Conservation (phyloP, 2,113 vertebrate genomes). For the Abramis brama region DNA sequence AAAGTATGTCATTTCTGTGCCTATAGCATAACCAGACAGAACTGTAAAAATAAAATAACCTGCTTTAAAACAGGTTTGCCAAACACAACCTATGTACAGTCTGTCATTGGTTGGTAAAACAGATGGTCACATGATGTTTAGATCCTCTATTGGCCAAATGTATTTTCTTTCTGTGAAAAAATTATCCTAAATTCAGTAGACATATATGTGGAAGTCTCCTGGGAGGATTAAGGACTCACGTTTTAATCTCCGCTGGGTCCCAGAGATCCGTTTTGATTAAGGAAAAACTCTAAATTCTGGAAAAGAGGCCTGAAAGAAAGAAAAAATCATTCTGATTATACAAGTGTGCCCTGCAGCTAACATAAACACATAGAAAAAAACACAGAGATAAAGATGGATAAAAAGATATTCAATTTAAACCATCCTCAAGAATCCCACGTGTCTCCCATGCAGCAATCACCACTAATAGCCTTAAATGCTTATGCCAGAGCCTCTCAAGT, state of each 20-base stretch:
- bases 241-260: not conserved
- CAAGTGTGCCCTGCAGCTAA: not conserved
- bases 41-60: not conserved
- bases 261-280: not conserved
- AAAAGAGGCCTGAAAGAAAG: not conserved
- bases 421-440: slow-evolving; percentile 1
- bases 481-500: not conserved
- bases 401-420: not conserved
- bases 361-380: not conserved
- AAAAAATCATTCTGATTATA: not conserved
- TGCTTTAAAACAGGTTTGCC: not conserved
- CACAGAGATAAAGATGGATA: not conserved
- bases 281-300: not conserved
- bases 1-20: not conserved
- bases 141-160: not conserved
- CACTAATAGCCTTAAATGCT: not conserved
- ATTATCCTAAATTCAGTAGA: not conserved
- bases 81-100: not conserved
- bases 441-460: not conserved
- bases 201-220: not conserved
- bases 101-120: not conserved
- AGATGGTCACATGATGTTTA: not conserved
- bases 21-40: not conserved
- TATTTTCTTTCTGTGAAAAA: not conserved
- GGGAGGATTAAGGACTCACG: slow-evolving; percentile 9